phyloP scores from a whole-genome alignment of 2,113 vertebrate genomes.

The Ammodytes marinus region DNA sequence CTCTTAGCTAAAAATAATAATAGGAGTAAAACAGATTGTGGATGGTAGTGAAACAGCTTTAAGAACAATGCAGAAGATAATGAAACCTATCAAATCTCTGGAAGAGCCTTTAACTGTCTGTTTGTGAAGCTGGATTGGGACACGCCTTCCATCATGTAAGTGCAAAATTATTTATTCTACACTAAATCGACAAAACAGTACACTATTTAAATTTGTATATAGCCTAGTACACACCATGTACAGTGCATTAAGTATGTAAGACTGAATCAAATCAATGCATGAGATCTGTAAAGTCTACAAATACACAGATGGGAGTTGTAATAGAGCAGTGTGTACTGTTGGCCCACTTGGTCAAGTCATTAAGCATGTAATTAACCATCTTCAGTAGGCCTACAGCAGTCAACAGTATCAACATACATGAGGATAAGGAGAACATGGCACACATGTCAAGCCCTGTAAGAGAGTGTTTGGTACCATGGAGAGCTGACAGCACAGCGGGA shows the following conservation, averaged over 20 bases:
- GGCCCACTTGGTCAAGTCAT: not conserved
- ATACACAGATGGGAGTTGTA: too few relatives aligned
- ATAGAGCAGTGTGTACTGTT: too few relatives aligned
- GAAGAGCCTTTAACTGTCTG: not conserved
- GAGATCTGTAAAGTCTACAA: too few relatives aligned
- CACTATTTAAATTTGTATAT: not conserved
- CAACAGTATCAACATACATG: not conserved
- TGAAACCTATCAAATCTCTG: too few relatives aligned
- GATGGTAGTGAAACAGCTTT: not conserved
- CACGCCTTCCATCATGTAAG: not conserved
- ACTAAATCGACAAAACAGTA: not conserved
- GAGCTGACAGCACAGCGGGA: slow-evolving; percentile 1
- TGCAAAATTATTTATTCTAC: not conserved
- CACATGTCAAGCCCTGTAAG: not conserved
- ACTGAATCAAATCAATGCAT: too few relatives aligned
- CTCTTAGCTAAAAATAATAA: too few relatives aligned
- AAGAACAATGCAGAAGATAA: too few relatives aligned
- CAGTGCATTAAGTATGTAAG: not conserved
- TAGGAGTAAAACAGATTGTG: not conserved
- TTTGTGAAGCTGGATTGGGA: not conserved
- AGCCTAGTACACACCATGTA: not conserved
- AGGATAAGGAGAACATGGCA: not conserved
- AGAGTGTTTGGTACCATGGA: not conserved
- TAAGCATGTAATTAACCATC: not conserved
- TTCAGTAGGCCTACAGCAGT: not conserved